Evolutionary conservation across 2,113 vertebrate genomes (phyloP), one percentile per base, ranked within the genome.

Genomic region (Petromus typicus): DNA sequence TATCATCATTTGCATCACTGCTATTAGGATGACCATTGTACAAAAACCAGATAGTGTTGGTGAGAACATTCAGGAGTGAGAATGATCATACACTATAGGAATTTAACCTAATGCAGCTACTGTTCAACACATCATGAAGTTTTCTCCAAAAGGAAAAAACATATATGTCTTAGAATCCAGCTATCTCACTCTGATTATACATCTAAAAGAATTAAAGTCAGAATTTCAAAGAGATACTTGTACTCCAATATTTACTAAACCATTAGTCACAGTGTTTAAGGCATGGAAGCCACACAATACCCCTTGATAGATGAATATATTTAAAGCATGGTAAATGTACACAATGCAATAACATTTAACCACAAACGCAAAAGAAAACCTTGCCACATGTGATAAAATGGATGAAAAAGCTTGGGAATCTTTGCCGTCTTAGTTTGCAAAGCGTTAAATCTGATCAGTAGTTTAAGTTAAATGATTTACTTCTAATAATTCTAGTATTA

Each of bases 211-310:
- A 40, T 6, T 66, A 2, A 66, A 54, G 18, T 86, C 51, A 69
- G n/a, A 8, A 57, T 69, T 54, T 71, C 51, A 71, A 40, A 40
- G n/a, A 56, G 20, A 40, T 1, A 76, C 30, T 12, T 54, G 3
- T 0, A 22, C 8, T 20, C 12, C 7, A 37, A 22, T 56, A 30
- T 27, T 12, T 2, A 34, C 63, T 1, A 10, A 14, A n/a, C 18
- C 3, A 3, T 20, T 78, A 43, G 54, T 92, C 20, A 56, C 13
- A 23, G 27, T 20, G 5, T 16, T 23, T 3, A 30, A n/a, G 0
- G 0, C 10, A 32, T 0, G 11, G 25, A 3, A 20, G 5, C 17
- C 37, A 8, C 7, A 16, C 48, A 37, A 32, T 86, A 13, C 16
- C 1, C 6, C 57, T 14, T 54, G 2, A 57, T 17, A 12, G 7